A percentile compares a stretch with the other conserved stretches of the same genome.
Conservation (phyloP, 2,797 vertebrate genomes). For the Enteromius fasciolatus region DNA sequence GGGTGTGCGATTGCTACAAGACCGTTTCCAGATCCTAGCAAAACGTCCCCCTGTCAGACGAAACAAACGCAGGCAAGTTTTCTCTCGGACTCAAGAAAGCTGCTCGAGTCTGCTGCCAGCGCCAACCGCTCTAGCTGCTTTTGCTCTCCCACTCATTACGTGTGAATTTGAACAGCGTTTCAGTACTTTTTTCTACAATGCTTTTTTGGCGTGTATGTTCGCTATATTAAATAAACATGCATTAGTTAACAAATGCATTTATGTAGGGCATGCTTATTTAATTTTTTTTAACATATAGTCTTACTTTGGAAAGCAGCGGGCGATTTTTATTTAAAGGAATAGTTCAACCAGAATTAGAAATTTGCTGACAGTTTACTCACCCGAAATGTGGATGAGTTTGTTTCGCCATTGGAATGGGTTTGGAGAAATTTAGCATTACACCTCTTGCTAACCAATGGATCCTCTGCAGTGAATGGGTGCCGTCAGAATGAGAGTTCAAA, state of each 20-base stretch:
- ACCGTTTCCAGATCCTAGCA: not conserved
- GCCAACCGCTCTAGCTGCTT: not conserved
- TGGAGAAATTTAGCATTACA: not conserved
- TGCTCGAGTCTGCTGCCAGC: not conserved
- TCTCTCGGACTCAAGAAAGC: conserved; percentile 10
- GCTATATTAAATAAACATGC: not conserved
- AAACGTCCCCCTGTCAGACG: conserved; percentile 23
- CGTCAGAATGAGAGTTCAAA: not conserved
- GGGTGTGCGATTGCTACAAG: conserved; percentile 31
- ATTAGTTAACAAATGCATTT: not conserved
- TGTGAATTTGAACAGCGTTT: not conserved
- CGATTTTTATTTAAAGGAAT: not conserved
- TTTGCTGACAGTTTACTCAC: not conserved
- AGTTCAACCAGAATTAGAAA: not conserved
- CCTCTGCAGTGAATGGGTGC: not conserved
- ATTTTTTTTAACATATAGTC: not conserved
- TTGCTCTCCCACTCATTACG: not conserved
- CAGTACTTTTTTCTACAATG: not conserved
- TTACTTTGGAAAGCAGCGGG: not conserved
- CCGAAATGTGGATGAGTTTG: not conserved
- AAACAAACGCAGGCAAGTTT: conserved; percentile 14
- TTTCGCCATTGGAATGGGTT: not conserved
- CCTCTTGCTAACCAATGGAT: not conserved
- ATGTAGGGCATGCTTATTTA: not conserved
- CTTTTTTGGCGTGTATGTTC: not conserved